A percentile compares a stretch with the other conserved stretches of the same genome.
Conservation (phyloP, 2,888 invertebrate genomes). For the Pyrocoelia pectoralis region DNA sequence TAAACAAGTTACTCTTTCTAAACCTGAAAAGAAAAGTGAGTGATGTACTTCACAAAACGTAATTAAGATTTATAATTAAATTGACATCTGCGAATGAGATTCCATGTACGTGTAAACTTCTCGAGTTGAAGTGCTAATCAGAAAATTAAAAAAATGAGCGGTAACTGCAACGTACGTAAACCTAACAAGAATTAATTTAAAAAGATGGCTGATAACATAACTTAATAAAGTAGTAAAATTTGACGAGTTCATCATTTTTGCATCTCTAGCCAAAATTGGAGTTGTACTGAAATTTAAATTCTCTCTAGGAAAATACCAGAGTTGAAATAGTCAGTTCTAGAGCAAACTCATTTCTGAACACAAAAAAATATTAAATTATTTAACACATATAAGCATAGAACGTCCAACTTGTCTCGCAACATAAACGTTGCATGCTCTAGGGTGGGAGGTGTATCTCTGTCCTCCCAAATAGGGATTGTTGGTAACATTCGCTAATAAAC, state of each 20-base stretch:
- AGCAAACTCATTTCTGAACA: background rate
- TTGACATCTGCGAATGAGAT: no score
- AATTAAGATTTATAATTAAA: no score
- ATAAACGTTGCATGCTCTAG: background rate
- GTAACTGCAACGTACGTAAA: no score
- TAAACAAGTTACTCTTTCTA: no score
- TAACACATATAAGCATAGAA: background rate
- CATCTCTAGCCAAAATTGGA: background rate
- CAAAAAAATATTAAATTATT: slow-evolving; percentile 9
- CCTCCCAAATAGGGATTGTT: background rate
- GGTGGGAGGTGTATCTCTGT: background rate
- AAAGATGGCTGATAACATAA: background rate
- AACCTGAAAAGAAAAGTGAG: no score
- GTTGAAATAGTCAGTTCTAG: background rate
- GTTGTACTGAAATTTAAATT: background rate
- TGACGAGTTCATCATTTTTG: background rate
- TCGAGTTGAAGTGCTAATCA: no score
- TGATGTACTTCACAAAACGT: no score
- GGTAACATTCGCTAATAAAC: background rate
- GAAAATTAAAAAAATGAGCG: no score
- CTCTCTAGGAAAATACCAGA: background rate
- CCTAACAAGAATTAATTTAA: no score
- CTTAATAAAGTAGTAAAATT: background rate
- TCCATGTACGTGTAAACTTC: no score
- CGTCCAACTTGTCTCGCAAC: background rate